These are phyloP conservation scores for Barbus barbus DNA, from an alignment of 2,113 vertebrate genomes.

Conservation along the genomic window DNA sequence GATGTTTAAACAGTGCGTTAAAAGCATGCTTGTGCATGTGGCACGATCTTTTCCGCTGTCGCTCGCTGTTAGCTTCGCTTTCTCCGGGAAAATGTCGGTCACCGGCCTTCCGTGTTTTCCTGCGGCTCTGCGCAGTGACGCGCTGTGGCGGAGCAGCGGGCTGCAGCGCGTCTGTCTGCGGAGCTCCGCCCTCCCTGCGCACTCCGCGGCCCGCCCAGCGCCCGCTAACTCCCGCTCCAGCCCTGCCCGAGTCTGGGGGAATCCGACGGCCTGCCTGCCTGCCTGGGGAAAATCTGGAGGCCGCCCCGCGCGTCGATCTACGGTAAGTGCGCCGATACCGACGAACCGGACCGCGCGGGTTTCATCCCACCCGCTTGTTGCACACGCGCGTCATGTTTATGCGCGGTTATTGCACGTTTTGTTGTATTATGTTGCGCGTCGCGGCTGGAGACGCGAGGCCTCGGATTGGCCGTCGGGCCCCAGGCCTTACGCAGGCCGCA, in stretches of 20 bases:
- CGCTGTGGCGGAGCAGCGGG: too few relatives aligned
- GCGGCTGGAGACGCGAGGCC: conserved; percentile 24
- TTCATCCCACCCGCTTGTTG: too few relatives aligned
- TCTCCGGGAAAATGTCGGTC: neutral
- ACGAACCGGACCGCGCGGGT: neutral
- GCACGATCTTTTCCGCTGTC: too few relatives aligned
- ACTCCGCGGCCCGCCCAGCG: conserved; percentile 83
- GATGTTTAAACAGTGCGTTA: too few relatives aligned
- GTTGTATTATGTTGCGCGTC: conserved; percentile 6
- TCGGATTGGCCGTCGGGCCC: conserved; percentile 45
- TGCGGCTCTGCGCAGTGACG: conserved; percentile 88
- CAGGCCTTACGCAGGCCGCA: conserved; percentile 83
- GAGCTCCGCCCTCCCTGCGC: conserved; percentile 86
- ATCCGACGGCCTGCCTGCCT: conserved; percentile 62
- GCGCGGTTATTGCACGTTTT: neutral
- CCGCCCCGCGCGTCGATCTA: conserved; percentile 64
- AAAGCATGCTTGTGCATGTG: too few relatives aligned
- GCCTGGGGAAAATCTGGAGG: conserved; percentile 66
- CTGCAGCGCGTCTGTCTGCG: conserved; percentile 72
- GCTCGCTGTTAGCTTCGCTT: neutral
- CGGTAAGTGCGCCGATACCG: conserved; percentile 41
- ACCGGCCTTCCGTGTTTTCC: conserved; percentile 87
- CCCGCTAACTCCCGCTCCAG: conserved; percentile 80
- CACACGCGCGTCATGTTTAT: too few relatives aligned
- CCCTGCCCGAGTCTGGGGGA: conserved; percentile 76